Evolutionary conservation across 2,888 invertebrate species (phyloP), one percentile per base, ranked within the genome.

Genomic region (Lydus trimaculatus): DNA sequence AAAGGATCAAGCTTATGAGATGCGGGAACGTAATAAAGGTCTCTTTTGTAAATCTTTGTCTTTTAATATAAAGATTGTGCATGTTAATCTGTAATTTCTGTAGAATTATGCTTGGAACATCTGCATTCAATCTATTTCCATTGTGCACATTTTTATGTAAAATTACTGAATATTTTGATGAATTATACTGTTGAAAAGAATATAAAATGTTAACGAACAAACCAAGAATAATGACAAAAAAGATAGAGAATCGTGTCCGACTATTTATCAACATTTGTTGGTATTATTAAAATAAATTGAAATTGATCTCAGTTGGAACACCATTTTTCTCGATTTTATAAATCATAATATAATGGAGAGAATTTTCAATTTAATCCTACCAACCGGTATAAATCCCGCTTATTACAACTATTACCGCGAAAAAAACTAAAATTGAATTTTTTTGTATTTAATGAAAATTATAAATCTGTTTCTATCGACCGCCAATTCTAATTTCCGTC

Each of bases 21-120:
- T 71, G 33, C 71, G 75, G 33, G 77, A 77, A 31, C 67, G 73
- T 20, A 72, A 70, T 31, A 77, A 77, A 75, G 77, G 77, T 77
- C 62, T 56, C 39, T n/a, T n/a, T 43, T 39, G n/a, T 60, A 59
- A 60, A 63, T 43, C 4, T 23, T 62, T 61, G 13, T 61, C 33
- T 33, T n/a, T n/a, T n/a, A n/a, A n/a, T n/a, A n/a, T 17, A 31
- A 15, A 36, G 52, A 15, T 61, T 33, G n/a, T 61, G 70, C 72
- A 72, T 72, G 70, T 36, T 15, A 17, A 36, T 61, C 20, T 61
- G 52, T 56, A 28, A 66, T 68, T 63, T 63, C 64, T 64, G 28
- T 28, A 28, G 28, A 28, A 28, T 28, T 28, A 28, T 28, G 28
- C 28, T 28, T 28, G 4, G n/a, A n/a, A n/a, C n/a, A n/a, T n/a